Evolutionary conservation across 1,140 invertebrate genomes (phyloP), one percentile per base, ranked within the genome.

Genomic region (Onthophagus taurus): DNA sequence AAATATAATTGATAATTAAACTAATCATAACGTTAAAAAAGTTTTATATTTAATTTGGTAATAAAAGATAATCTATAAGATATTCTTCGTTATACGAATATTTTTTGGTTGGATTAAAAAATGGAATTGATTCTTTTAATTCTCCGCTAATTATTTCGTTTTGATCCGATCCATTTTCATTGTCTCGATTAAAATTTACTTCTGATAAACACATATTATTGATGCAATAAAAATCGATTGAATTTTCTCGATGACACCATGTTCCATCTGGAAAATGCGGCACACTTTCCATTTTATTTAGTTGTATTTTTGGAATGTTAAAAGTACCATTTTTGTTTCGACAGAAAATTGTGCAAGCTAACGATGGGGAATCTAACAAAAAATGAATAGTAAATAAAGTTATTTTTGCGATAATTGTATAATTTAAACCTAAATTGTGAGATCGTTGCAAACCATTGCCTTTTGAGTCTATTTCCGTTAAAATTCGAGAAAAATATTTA

Each of bases 181-280:
- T n/a, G n/a, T n/a, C n/a, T n/a, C n/a, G n/a, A n/a, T n/a, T n/a
- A n/a, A 23, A 8, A 42, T 13, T 43, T 59, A 76, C 76, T 64
- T 81, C 77, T 0, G 81, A 77, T 18, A 83, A 59, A 58, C 83
- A 87, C 42, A 82, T 76, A 59, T 83, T 80, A 34, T 83, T 76
- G 18, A 79, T 64, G 49, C 84, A 86, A 54, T 76, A 87, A 59
- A 80, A 85, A 55, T 84, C 67, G n/a, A 61, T 59, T 26, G 68
- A 66, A 2, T 59, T 54, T 44, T 83, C 77, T 48, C 68, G 67
- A 56, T 86, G 80, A 53, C 83, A 87, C 81, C 80, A 84, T 3
- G 83, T 86, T 1, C 84, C 84, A 63, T 87, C 83, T 0, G 84
- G 84, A 56, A 85, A 83, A 61, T 85, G 85, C 0, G 82, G 75